Base-by-base conservation (phyloP, 2,888 invertebrate species). In the Cantharis lateralis region DNA sequence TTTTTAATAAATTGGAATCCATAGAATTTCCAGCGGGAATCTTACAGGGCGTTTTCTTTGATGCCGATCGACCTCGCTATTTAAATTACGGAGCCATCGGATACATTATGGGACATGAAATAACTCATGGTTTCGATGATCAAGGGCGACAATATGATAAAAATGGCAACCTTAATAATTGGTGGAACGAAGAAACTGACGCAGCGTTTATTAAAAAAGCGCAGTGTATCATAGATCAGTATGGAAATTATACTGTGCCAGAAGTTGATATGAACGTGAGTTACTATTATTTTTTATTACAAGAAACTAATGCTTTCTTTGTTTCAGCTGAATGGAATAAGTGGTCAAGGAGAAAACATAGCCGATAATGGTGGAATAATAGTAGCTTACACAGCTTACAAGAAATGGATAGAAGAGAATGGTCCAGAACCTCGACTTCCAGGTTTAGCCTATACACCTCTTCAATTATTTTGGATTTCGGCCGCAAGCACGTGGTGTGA, bases 401-500 rank as follows among this genome's bases (percentile, higher is more conserved):
- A 70, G 15, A 61, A 15, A 10, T 72, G 70, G 72, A 20, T 72
- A 11, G 62, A 72, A 24, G n/a, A 61, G n/a, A 64, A 76, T 16
- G 72, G 72, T 5, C 18, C 3, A n/a, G 76, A 76, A 15, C 48
- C 63, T 13, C 26, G 10, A 20, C 63, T 76, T 20, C 64, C 64
- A 24, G 71, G 28, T 69, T 69, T 48, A 26, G 15, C 28, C 16
- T 71, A 24, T 62, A 76, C 63, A 10, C 72, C 70, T 0, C 16
- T 16, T 11, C 92, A 91, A 91, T 90, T 93, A 89, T 96, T 96
- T 89, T 96, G 95, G 95, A 89, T 96, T 82, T 93, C 95, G 77
- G 94, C 95, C 0, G 95, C 95, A 0, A 94, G 95, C 89, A 94
- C 95, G 0, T 97, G 96, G 96, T 97, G 97, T 87, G 92, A 95